Evolutionary conservation across 2,888 invertebrate genomes (phyloP), one percentile per base, ranked within the genome.

Genomic region (Drepanosiphum platanoidis): DNA sequence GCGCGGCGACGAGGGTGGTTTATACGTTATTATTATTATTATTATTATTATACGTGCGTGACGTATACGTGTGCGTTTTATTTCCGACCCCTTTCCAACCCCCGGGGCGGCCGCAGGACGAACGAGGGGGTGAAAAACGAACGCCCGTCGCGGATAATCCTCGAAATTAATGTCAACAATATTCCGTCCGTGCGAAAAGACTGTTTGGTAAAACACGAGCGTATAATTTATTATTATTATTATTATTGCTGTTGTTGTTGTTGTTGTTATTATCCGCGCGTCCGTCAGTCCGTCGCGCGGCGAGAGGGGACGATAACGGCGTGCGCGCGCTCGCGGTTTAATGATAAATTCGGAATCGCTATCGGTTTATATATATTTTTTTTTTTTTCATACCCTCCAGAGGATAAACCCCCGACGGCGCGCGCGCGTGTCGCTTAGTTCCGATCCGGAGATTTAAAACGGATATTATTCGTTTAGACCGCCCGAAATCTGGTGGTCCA

Each of bases 121-220:
- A 27, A 42, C 11, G 39, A 61, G 72, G 39, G 72, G 72, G 42
- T 74, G 82, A 64, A 64, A 80, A 71, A 81, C 81, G 30, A 9
- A 18, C 70, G 36, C 18, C 58, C 81, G 52, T 9, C 70, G 27
- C 15, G 32, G 32, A 61, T 74, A 82, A 74, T 74, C 82, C 72
- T 64, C 18, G 72, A 42, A 39, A 82, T 82, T 74, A 82, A 82
- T 74, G 82, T 82, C 82, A 74, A 82, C 82, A 81, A 71, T 39
- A 68, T 64, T 52, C 22, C 39, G 79, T 64, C 32, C 66, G 66
- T 66, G 32, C 32, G 66, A 32, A 61, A 61, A 61, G 11, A 61
- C 27, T n/a, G n/a, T 58, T 36, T 22, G 22, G 22, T 11, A 15
- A 18, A 32, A 68, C 32, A 68, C 74, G 74, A 52, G 9, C 72